Evolutionary conservation across 2,797 vertebrate genomes (phyloP), one percentile per base, ranked within the genome.

Genomic region (Sebastes steindachneri): DNA sequence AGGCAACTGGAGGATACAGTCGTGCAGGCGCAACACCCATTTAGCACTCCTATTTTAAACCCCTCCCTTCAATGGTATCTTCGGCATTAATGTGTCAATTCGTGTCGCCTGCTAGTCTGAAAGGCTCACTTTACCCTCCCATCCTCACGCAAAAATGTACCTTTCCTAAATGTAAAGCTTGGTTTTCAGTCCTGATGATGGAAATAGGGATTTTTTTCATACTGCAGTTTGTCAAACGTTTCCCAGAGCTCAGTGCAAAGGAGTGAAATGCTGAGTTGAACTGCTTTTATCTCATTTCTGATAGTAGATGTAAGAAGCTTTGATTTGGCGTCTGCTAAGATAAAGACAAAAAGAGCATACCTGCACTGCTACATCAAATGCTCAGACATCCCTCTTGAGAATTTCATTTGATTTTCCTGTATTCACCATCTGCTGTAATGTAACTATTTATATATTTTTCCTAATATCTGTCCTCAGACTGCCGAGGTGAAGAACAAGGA

Each of bases 401-500:
- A 53, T 58, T 37, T 1, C 1, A 25, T 19, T 31, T 48, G 3
- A 59, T 41, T 35, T 14, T 14, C 14, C 19, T 58, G 14, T 41
- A 3, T 48, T 15, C 4, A n/a, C 10, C 29, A 7, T 31, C 25
- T 65, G 7, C 53, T 66, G 9, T 31, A 26, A 19, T 29, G 9
- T 74, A 62, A 69, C 15, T n/a, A 9, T 8, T 57, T 14, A 25
- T 64, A 7, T 62, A 9, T 14, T 23, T 63, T 12, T 28, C 5
- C 6, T 60, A 2, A 26, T 65, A 7, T 80, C n/a, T 26, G 1
- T 67, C 60, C 76, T 28, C 94, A 99, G 98, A 95, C 92, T 5
- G 97, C 98, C 0, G 98, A 99, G 86, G 90, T 89, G 55, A 96
- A 96, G 92, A 99, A 98, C 92, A 95, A 95, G 83, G 97, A 97